These are phyloP conservation scores for Cataglyphis rosenhaueri DNA, from an alignment of 2,888 invertebrate genomes.

Conservation along the genomic window DNA sequence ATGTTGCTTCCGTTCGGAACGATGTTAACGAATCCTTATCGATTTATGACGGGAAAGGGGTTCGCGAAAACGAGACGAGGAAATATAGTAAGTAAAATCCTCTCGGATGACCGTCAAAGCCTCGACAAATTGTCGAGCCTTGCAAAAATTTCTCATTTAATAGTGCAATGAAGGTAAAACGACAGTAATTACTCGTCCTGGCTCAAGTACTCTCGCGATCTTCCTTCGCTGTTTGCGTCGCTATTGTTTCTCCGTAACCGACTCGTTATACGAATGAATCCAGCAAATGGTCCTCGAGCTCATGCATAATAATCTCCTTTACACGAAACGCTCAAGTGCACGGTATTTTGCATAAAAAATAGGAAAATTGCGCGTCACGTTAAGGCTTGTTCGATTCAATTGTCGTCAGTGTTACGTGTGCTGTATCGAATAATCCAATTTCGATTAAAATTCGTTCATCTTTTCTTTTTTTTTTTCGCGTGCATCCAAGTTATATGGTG, in stretches of 20 bases:
- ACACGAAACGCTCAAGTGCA: background rate
- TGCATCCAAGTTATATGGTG: background rate
- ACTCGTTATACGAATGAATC: slow-evolving; percentile 30
- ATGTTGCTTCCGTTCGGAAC: slow-evolving; percentile 32
- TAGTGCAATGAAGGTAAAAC: slow-evolving; percentile 17
- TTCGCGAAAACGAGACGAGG: background rate
- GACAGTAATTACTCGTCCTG: slow-evolving; percentile 35
- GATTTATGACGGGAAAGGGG: slow-evolving; percentile 1
- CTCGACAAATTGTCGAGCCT: slow-evolving; percentile 3
- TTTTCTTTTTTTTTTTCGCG: background rate
- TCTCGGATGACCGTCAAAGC: background rate
- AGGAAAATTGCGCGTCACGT: background rate
- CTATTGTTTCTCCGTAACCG: slow-evolving; percentile 36
- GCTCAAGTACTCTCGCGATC: slow-evolving; percentile 29
- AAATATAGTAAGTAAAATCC: background rate
- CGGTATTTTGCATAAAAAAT: slow-evolving; percentile 23
- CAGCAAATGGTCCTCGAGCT: slow-evolving; percentile 11
- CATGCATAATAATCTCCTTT: slow-evolving; percentile 41
- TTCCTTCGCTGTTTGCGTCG: slow-evolving; percentile 36
- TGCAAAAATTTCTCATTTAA: slow-evolving; percentile 30
- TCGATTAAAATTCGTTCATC: slow-evolving; percentile 9
- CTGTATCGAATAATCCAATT: slow-evolving; percentile 9
- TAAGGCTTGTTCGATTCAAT: background rate
- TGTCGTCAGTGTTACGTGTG: slow-evolving; percentile 10
- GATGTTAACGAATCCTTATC: slow-evolving; percentile 49